phyloP scores from a whole-genome alignment of 2,888 invertebrate species.

The Stenodema calcarata region DNA sequence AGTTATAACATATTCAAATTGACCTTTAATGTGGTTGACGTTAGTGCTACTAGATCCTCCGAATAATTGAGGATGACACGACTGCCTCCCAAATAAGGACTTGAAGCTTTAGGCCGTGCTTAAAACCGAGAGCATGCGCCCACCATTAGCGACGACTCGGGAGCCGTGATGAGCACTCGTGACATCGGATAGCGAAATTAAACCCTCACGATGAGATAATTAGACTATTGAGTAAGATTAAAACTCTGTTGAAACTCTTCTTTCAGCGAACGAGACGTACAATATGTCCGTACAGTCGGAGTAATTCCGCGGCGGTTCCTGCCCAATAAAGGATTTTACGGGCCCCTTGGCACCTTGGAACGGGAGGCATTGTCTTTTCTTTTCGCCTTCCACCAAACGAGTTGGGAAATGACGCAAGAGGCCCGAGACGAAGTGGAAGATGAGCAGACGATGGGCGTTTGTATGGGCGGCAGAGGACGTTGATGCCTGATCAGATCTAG shows the following conservation, averaged over 20 bases:
- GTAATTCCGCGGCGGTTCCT: not conserved
- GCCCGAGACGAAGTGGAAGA: not conserved
- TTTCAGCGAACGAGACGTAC: too few species aligned
- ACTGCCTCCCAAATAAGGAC: not conserved
- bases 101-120: not conserved
- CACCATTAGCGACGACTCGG: not conserved
- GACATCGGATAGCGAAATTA: not conserved
- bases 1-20: not conserved
- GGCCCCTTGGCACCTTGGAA: not conserved
- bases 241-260: not conserved
- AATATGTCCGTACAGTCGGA: not conserved
- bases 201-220: not conserved
- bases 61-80: not conserved
- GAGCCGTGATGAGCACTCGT: constrained; percentile 6
- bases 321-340: not conserved
- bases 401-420: not conserved
- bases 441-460: not conserved
- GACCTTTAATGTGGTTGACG: not conserved
- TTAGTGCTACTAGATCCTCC: not conserved
- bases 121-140: not conserved
- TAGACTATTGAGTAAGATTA: not conserved
- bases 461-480: not conserved
- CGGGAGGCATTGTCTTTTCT: not conserved
- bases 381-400: not conserved
- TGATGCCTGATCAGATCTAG: constrained; percentile 7